Evolutionary conservation across 2,113 vertebrate genomes (phyloP), one percentile per base, ranked within the genome.

Genomic region (Sinocyclocheilus grahami): DNA sequence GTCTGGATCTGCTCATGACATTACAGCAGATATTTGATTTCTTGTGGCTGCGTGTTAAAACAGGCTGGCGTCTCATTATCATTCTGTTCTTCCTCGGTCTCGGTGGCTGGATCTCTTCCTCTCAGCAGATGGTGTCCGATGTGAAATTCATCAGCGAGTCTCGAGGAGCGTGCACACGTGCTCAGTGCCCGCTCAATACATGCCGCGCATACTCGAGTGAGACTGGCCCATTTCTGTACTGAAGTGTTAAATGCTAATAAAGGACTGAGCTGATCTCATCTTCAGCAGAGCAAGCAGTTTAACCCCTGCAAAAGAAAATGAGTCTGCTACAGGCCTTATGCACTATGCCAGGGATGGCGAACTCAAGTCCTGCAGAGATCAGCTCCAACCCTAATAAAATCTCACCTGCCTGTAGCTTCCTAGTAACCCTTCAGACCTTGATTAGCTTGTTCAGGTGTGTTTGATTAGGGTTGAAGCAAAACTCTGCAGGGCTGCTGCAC

Each of bases 41-140:
- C 51, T 27, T 78, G 51, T 37, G 27, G 48, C 90, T 86, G 39
- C 33, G 10, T 48, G 83, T 9, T 65, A 74, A 81, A 37, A 80
- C 69, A 75, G 42, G n/a, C 76, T 65, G 55, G 39, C 42, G 27
- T 53, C 77, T 85, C 78, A 85, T 87, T 85, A 77, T 79, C 37
- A 85, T 80, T 80, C 78, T 51, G 74, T 71, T 27, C 33, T 55
- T 55, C 42, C 46, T 48, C 46, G 46, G 46, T 48, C 53, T 42
- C 12, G 0, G 63, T 48, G 69, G 60, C 82, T 79, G 20, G 72
- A 62, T 12, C 48, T 55, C 27, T 39, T 37, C 67, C 37, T 89
- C 80, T 84, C 53, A 80, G 85, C 88, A 83, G 88, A 92, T 85
- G 81, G 86, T 76, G 85, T 79, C 24, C 75, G 42, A 83, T 79